Conservation (phyloP, 2,888 invertebrate species). For the Euzophera pinguis region DNA sequence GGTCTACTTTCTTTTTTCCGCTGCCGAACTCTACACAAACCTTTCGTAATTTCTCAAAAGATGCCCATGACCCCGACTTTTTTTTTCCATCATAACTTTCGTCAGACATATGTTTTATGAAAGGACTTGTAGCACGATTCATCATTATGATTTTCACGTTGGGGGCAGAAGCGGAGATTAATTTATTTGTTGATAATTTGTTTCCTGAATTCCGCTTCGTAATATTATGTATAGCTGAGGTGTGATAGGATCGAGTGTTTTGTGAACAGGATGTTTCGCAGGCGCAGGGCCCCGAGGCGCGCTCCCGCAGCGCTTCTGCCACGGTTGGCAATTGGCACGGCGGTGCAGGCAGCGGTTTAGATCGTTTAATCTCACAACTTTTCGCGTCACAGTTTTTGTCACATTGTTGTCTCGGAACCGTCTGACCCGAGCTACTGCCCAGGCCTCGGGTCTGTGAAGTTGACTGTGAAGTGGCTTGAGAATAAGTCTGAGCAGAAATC, state of each 20-base stretch:
- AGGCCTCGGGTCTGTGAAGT: too few relatives aligned
- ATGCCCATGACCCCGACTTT: conserved; percentile 10
- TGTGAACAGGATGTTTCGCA: not conserved
- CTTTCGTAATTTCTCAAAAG: conserved; percentile 9
- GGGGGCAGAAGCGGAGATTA: not conserved
- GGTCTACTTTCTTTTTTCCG: not conserved
- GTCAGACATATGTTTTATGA: not conserved
- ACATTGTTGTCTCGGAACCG: not conserved
- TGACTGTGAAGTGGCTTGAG: too few relatives aligned
- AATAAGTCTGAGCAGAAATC: too few relatives aligned
- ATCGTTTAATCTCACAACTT: not conserved
- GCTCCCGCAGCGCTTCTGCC: not conserved
- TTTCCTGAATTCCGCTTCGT: not conserved
- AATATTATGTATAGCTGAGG: not conserved
- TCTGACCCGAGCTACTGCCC: too few relatives aligned
- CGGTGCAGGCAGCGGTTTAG: not conserved
- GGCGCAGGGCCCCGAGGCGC: not conserved
- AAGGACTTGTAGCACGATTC: not conserved
- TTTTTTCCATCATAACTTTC: not conserved
- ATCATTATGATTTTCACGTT: not conserved
- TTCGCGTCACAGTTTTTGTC: not conserved
- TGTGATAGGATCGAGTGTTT: not conserved
- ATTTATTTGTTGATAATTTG: not conserved
- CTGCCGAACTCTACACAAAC: conserved; percentile 4
- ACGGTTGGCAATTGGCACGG: conserved; percentile 7